Evolutionary conservation across 2,888 invertebrate genomes (phyloP).

Genomic region (Pherbina coryleti): DNA sequence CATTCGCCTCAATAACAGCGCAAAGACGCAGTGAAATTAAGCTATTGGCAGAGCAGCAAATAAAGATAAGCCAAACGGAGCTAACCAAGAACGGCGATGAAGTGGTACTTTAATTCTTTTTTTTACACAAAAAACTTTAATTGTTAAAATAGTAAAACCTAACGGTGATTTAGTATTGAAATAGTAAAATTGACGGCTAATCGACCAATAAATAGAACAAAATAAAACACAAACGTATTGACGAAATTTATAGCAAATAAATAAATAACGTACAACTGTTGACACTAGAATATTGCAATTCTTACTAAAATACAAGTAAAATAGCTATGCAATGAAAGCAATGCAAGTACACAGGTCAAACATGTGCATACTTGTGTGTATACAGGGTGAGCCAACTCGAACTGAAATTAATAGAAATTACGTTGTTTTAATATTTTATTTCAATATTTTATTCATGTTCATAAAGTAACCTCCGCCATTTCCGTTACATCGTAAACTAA

Average conservation of each 20-base stretch:
- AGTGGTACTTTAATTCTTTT: constrained; percentile 58
- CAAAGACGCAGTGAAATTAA: constrained; percentile 59
- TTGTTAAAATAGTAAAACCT: constrained; percentile 13
- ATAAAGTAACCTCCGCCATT: no score
- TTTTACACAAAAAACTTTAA: constrained; percentile 3
- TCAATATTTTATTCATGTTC: no score
- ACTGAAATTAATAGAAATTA: no score
- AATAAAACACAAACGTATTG: neutral
- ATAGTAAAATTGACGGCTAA: constrained; percentile 10
- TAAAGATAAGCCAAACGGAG: constrained; percentile 45
- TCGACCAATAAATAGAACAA: constrained; percentile 5
- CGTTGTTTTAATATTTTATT: no score
- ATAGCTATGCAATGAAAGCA: neutral
- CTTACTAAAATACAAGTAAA: neutral
- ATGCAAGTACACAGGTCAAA: neutral
- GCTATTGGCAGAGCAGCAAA: constrained; percentile 56
- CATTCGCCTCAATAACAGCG: constrained; percentile 54
- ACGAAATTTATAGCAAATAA: neutral
- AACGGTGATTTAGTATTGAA: constrained; percentile 24
- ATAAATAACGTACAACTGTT: constrained; percentile 1
- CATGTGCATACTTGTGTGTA: neutral
- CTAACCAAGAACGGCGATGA: constrained; percentile 57
- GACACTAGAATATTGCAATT: constrained; percentile 17
- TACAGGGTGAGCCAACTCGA: neutral
- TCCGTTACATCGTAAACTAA: no score